phyloP scores from a whole-genome alignment of 2,888 invertebrate genomes.

The Apantesis nais region DNA sequence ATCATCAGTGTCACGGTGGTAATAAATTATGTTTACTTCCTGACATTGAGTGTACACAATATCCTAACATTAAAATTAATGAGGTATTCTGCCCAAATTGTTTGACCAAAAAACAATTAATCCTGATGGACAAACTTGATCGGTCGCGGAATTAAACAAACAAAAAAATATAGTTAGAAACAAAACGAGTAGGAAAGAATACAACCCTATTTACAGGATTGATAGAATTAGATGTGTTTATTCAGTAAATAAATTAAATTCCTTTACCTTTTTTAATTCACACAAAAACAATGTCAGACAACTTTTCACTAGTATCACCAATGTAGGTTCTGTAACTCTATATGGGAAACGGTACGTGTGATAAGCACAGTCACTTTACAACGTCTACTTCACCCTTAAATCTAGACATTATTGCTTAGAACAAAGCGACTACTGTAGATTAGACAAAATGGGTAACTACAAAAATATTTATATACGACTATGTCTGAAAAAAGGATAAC shows the following conservation, averaged over 20 bases:
- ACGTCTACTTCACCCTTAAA: too few species aligned
- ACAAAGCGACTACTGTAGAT: too few species aligned
- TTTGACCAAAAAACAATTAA: not conserved
- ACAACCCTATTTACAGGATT: not conserved
- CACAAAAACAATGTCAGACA: too few species aligned
- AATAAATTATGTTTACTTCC: not conserved
- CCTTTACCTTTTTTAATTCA: too few species aligned
- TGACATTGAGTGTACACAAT: slow-evolving; percentile 1
- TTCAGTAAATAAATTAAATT: too few species aligned
- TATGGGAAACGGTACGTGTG: not conserved
- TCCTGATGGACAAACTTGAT: not conserved
- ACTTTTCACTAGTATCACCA: too few species aligned
- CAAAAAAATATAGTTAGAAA: not conserved
- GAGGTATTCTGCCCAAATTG: not conserved
- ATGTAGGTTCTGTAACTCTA: not conserved
- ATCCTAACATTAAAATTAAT: not conserved
- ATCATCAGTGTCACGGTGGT: not conserved
- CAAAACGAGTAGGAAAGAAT: not conserved
- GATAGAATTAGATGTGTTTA: too few species aligned
- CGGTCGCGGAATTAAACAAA: not conserved
- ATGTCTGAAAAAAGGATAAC: too few species aligned
- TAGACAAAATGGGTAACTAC: too few species aligned
- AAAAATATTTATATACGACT: too few species aligned
- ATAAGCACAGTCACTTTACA: not conserved
- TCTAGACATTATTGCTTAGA: too few species aligned